A percentile compares a stretch with the other conserved stretches of the same genome.
Conservation (phyloP, 2,113 vertebrate species). For the Hippotragus niger region DNA sequence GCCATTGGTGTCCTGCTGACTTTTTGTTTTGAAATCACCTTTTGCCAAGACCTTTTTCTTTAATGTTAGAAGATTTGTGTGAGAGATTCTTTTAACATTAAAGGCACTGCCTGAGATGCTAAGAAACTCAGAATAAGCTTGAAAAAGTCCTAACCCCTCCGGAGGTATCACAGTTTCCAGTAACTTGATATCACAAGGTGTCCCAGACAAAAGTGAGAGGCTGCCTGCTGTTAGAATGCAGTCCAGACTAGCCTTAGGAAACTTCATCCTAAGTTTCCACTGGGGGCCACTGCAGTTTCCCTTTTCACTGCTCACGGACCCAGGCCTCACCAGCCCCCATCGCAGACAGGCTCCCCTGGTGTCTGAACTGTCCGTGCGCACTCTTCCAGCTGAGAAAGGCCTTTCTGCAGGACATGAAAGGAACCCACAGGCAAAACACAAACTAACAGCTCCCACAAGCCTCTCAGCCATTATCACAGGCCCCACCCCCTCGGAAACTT, state of each 20-base stretch:
- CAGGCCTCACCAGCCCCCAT: no score
- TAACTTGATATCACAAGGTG: rapidly evolving
- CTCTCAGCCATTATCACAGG: no score
- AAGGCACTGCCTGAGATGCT: background rate
- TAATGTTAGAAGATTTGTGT: background rate
- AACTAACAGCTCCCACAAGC: background rate
- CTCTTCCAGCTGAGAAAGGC: no score
- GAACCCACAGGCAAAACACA: rapidly evolving
- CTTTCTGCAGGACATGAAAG: rapidly evolving
- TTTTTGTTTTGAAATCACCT: background rate
- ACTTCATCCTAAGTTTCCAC: background rate
- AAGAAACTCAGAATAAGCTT: background rate
- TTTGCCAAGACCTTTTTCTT: background rate
- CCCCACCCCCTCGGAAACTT: background rate
- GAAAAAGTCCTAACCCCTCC: rapidly evolving
- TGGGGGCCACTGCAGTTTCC: background rate
- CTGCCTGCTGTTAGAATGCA: no score
- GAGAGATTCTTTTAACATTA: background rate
- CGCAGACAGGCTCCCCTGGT: rapidly evolving
- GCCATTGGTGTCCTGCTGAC: background rate
- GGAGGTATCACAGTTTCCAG: no score
- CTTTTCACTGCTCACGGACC: rapidly evolving
- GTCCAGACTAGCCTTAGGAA: rapidly evolving
- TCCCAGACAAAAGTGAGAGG: rapidly evolving
- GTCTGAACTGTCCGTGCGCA: rapidly evolving